Conservation (phyloP, 2,888 invertebrate genomes). For the Osmoderma eremita region DNA sequence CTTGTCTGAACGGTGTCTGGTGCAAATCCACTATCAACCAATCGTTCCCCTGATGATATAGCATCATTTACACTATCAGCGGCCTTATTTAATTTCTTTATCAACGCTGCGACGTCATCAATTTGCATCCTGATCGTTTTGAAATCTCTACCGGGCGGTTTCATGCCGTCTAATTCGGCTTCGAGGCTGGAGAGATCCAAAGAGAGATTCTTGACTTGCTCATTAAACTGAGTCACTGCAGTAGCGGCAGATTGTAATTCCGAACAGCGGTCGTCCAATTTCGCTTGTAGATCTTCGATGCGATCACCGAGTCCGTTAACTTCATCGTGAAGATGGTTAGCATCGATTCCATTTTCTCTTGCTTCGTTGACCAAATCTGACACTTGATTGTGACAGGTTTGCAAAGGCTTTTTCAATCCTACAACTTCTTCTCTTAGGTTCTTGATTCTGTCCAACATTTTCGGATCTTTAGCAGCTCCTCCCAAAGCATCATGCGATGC, state of each 20-base stretch:
- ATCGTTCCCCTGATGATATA: slow-evolving; percentile 76
- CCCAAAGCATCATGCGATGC: slow-evolving; percentile 79
- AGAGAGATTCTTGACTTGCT: slow-evolving; percentile 82
- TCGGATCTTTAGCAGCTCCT: slow-evolving; percentile 82
- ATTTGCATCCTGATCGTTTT: slow-evolving; percentile 85
- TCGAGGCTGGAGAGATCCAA: slow-evolving; percentile 84
- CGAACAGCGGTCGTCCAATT: slow-evolving; percentile 81
- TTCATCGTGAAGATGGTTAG: slow-evolving; percentile 80
- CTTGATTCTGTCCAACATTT: slow-evolving; percentile 86
- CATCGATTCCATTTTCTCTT: slow-evolving; percentile 79
- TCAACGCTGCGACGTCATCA: slow-evolving; percentile 77
- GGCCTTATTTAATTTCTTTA: slow-evolving; percentile 74
- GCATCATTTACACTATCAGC: slow-evolving; percentile 75
- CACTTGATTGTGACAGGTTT: slow-evolving; percentile 68
- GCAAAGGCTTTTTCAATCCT: slow-evolving; percentile 79
- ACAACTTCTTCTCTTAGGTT: slow-evolving; percentile 83
- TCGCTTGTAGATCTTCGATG: slow-evolving; percentile 78
- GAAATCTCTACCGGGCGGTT: slow-evolving; percentile 88
- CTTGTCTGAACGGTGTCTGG: slow-evolving; percentile 84
- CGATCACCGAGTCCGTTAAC: slow-evolving; percentile 81
- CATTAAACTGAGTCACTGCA: slow-evolving; percentile 88
- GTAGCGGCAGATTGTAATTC: slow-evolving; percentile 87
- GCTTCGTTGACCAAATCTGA: slow-evolving; percentile 82
- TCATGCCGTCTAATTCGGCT: slow-evolving; percentile 84
- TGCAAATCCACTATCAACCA: slow-evolving; percentile 87